These are phyloP conservation scores for Pollenia amentaria DNA, from an alignment of 2,888 invertebrate genomes.

Conservation along the genomic window DNA sequence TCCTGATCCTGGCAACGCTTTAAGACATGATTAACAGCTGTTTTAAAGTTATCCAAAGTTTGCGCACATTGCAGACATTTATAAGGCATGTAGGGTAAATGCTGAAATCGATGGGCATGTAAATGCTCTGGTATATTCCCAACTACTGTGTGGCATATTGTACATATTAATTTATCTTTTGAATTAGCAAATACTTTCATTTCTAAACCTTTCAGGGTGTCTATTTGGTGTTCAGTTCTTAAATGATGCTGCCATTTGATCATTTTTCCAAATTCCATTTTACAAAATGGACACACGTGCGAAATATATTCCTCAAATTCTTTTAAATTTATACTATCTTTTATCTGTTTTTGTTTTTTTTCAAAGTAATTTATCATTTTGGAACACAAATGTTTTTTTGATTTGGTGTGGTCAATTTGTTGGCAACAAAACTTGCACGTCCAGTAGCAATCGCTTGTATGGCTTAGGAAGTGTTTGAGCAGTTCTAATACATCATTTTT, in stretches of 20 bases:
- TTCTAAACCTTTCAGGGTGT: slow-evolving; percentile 62
- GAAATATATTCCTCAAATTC: slow-evolving; percentile 65
- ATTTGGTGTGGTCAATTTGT: neutral
- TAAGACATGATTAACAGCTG: slow-evolving; percentile 56
- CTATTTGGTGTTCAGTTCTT: slow-evolving; percentile 57
- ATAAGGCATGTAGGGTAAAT: slow-evolving; percentile 69
- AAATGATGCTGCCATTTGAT: slow-evolving; percentile 67
- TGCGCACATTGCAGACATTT: slow-evolving; percentile 63
- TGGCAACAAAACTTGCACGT: slow-evolving; percentile 38
- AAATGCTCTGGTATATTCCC: slow-evolving; percentile 50
- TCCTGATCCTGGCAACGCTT: slow-evolving; percentile 46
- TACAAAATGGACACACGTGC: slow-evolving; percentile 72
- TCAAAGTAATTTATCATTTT: slow-evolving; percentile 16
- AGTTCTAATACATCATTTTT: slow-evolving; percentile 10
- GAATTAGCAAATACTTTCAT: slow-evolving; percentile 53
- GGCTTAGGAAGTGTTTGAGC: slow-evolving; percentile 42
- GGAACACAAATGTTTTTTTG: slow-evolving; percentile 35
- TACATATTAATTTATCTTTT: slow-evolving; percentile 62
- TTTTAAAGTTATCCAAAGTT: slow-evolving; percentile 47
- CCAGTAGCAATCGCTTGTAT: slow-evolving; percentile 36
- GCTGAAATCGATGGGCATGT: slow-evolving; percentile 69
- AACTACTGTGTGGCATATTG: slow-evolving; percentile 54
- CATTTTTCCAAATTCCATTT: slow-evolving; percentile 53
- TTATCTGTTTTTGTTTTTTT: neutral
- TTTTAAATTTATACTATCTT: slow-evolving; percentile 5